A percentile compares a stretch with the other conserved stretches of the same genome.
These are phyloP conservation scores for Periplaneta americana DNA, from an alignment of 1,140 invertebrate genomes.

Conservation along the genomic window DNA sequence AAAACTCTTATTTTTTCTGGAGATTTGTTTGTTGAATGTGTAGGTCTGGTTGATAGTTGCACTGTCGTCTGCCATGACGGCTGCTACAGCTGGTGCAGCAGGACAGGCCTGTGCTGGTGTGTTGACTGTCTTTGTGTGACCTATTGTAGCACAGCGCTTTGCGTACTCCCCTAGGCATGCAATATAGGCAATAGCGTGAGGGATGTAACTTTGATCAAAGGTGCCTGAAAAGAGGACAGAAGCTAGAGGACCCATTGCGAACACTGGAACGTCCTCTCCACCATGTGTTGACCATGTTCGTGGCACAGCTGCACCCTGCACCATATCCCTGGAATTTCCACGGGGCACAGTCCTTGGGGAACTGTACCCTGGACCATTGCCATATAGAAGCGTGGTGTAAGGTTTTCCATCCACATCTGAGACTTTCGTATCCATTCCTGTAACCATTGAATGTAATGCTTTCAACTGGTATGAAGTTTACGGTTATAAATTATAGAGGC, in stretches of 20 bases:
- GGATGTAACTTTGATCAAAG: slow-evolving; percentile 70
- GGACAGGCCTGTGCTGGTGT: background rate
- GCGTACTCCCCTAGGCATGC: slow-evolving; percentile 61
- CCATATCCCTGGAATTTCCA: background rate
- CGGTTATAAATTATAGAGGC: too few relatives aligned
- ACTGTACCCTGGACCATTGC: slow-evolving; percentile 62
- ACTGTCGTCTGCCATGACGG: background rate
- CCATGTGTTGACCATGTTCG: slow-evolving; percentile 77
- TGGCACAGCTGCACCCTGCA: slow-evolving; percentile 52
- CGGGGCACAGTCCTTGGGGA: slow-evolving; percentile 42
- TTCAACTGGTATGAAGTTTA: background rate
- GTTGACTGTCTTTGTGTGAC: background rate
- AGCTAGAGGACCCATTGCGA: slow-evolving; percentile 37
- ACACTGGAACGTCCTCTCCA: slow-evolving; percentile 56
- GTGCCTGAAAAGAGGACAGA: slow-evolving; percentile 51
- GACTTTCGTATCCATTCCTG: slow-evolving; percentile 59
- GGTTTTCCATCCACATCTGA: slow-evolving; percentile 60
- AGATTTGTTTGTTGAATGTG: too few relatives aligned
- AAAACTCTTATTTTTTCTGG: too few relatives aligned
- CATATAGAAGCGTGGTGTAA: slow-evolving; percentile 64
- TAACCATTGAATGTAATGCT: too few relatives aligned
- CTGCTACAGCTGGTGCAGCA: background rate
- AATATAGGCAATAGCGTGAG: slow-evolving; percentile 67
- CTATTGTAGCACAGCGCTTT: slow-evolving; percentile 42
- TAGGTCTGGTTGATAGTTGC: background rate